Evolutionary conservation across 1,140 invertebrate genomes (phyloP), one percentile per base, ranked within the genome.

Genomic region (Globodera rostochiensis): DNA sequence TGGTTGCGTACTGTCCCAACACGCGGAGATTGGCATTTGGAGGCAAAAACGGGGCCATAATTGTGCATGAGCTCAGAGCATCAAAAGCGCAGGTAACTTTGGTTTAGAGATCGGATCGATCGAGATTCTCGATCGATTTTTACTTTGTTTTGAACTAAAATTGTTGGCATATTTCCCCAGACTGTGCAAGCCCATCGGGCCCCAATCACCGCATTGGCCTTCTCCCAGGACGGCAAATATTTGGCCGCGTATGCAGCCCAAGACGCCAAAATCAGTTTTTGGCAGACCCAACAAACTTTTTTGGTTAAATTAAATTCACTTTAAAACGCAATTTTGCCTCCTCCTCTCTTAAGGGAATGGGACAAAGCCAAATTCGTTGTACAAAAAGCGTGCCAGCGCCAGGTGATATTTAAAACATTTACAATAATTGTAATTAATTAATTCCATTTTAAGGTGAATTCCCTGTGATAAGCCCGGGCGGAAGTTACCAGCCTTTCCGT

Each of bases 181-280:
- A 94, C 94, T 71, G 94, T 98, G 83, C 92, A 93, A 46, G 96
- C 96, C 0, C 96, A 99, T 91, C 89, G 89, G 50, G 92, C 93
- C 36, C 92, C 95, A 4, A 94, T 99, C 6, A 96, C 95, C 15
- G 96, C 96, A 0, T 93, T 95, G 87, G 93, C 95, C 53, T 98
- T 99, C 91, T 96, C 95, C 84, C 95, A 96, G 2, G 97, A 99
- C 91, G 97, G 97, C 50, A 97, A 98, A 90, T 97, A 94, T 90
- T 92, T 99, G 73, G 96, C 96, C 11, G 96, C 96, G 11, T 99
- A 98, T 91, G 95, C 95, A 53, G 94, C 95, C 84, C 91, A 93
- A n/a, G 97, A 99, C 91, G 97, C 97, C 90, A 94, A 95, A 87
- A 92, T 99, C 49, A 96, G 94, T 81, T 98, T 99, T 91, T 99